phyloP scores from a whole-genome alignment of 2,888 invertebrate species.

The Orthosia cruda region DNA sequence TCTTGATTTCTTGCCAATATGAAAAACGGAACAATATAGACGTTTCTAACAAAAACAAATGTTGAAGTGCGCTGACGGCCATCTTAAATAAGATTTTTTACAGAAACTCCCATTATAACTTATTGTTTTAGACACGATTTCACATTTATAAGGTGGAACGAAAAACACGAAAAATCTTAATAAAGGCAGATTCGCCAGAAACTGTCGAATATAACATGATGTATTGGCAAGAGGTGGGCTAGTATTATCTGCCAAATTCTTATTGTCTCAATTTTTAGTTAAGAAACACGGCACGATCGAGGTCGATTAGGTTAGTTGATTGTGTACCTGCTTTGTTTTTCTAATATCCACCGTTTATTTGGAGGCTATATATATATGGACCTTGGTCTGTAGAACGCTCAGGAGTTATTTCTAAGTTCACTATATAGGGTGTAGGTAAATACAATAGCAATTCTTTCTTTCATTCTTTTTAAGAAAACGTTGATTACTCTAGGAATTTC shows the following conservation, averaged over 20 bases:
- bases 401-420: background rate
- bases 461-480: too few species aligned
- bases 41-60: conserved; percentile 26
- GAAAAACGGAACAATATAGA: conserved; percentile 39
- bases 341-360: conserved; percentile 37
- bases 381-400: background rate
- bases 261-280: conserved; percentile 39
- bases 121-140: background rate
- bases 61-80: background rate
- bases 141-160: background rate
- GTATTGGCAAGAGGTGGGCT: conserved; percentile 7
- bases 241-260: conserved; percentile 27
- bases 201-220: background rate
- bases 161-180: background rate
- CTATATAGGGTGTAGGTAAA: too few species aligned
- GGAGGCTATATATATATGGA: conserved; percentile 2
- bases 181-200: background rate
- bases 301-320: conserved; percentile 59
- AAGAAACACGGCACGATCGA: conserved; percentile 51
- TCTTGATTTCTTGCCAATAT: conserved; percentile 55
- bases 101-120: background rate
- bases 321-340: conserved; percentile 53
- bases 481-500: too few species aligned
- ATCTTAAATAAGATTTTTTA: background rate
- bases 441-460: too few species aligned